phyloP scores from a whole-genome alignment of 2,113 vertebrate species.

The Hemiscyllium ocellatum region DNA sequence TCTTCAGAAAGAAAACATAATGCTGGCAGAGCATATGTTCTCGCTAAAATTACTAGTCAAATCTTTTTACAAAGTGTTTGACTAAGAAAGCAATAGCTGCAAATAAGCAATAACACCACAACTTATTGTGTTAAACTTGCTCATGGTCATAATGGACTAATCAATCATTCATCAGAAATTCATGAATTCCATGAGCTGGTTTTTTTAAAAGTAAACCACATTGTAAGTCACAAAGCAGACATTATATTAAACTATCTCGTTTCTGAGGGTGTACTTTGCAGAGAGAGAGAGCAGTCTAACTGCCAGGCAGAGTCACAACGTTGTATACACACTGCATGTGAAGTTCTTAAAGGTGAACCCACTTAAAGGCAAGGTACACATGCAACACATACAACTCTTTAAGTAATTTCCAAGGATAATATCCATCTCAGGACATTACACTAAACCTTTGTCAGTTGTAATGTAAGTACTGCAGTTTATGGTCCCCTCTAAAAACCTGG shows the following conservation, averaged over 20 bases:
- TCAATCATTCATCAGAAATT: too few relatives aligned
- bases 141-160: too few relatives aligned
- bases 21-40: background rate
- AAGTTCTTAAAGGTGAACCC: too few relatives aligned
- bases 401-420: background rate
- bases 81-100: background rate
- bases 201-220: too few relatives aligned
- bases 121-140: background rate
- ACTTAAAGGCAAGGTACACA: too few relatives aligned
- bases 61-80: background rate
- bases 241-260: too few relatives aligned
- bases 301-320: too few relatives aligned
- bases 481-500: background rate
- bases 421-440: background rate
- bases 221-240: too few relatives aligned
- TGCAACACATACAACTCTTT: background rate
- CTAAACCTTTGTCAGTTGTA: background rate
- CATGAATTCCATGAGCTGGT: too few relatives aligned
- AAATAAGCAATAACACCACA: background rate
- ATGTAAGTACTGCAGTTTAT: background rate
- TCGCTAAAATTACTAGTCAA: background rate
- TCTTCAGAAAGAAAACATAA: background rate
- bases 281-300: too few relatives aligned
- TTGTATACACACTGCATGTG: too few relatives aligned
- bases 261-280: too few relatives aligned